Evolutionary conservation across 1,140 invertebrate species (phyloP).

Genomic region (Formica exsecta): DNA sequence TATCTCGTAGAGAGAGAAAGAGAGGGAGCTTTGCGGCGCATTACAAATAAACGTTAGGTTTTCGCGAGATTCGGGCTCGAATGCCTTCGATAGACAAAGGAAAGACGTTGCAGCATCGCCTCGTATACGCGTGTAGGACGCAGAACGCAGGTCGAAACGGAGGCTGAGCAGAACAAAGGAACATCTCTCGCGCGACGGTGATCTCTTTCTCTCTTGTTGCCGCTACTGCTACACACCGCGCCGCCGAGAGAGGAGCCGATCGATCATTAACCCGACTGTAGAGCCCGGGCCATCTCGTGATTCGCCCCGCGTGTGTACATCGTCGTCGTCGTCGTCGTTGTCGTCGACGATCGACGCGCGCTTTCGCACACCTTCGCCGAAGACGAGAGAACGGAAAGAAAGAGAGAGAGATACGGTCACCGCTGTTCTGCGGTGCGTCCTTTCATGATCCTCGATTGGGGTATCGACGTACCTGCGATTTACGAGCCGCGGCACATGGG

Average conservation of each 20-base stretch:
- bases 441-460: conserved; percentile 13
- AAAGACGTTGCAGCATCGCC: background rate
- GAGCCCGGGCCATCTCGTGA: conserved; percentile 42
- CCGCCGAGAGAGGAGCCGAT: conserved; percentile 50
- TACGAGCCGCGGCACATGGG: background rate
- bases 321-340: conserved; percentile 13
- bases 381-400: background rate
- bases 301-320: conserved; percentile 32
- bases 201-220: conserved; percentile 15
- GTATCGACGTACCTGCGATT: conserved; percentile 50
- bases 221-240: conserved; percentile 17
- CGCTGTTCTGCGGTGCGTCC: conserved; percentile 8
- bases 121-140: background rate
- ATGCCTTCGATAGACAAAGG: background rate
- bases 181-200: conserved; percentile 13
- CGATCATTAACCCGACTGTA: conserved; percentile 64
- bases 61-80: conserved; percentile 3
- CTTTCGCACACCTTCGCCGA: conserved; percentile 11
- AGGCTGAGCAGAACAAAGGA: conserved; percentile 33
- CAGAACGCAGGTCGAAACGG: conserved; percentile 11
- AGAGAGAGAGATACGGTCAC: background rate
- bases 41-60: background rate
- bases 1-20: background rate
- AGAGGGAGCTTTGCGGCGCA: background rate
- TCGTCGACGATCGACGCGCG: conserved; percentile 14